Evolutionary conservation across 2,113 vertebrate species (phyloP).

Genomic region (Tragelaphus buxtoni): DNA sequence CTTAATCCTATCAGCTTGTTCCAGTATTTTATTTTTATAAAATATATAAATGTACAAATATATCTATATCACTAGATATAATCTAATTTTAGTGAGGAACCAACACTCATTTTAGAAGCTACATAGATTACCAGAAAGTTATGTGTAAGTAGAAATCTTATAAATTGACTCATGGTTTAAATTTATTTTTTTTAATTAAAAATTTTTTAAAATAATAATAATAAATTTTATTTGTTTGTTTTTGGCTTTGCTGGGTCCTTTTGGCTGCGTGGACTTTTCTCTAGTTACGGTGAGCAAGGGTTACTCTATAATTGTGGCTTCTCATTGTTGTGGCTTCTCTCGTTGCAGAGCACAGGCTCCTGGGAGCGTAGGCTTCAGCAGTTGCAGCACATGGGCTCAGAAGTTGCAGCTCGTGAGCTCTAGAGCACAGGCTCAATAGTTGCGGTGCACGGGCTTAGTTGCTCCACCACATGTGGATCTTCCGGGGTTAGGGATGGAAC

Average conservation of each 20-base stretch:
- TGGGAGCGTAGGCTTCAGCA: neutral
- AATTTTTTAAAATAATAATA: neutral
- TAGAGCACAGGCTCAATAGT: neutral
- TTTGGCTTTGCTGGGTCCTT: neutral
- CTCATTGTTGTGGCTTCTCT: neutral
- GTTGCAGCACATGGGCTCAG: accelerated
- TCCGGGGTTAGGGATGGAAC: neutral
- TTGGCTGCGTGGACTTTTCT: neutral
- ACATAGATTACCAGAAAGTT: neutral
- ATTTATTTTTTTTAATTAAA: neutral
- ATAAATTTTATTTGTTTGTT: neutral
- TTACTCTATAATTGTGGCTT: neutral
- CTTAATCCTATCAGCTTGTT: neutral
- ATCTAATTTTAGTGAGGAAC: neutral
- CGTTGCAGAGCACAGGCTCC: accelerated
- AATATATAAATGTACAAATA: neutral
- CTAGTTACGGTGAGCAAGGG: neutral
- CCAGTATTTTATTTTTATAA: neutral
- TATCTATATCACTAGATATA: neutral
- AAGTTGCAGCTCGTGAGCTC: neutral
- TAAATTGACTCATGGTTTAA: neutral
- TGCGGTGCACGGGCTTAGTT: neutral
- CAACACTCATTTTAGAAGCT: neutral
- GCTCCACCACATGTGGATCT: neutral
- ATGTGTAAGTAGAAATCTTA: neutral